phyloP scores from a whole-genome alignment of 2,797 vertebrate species.

The Setipinna tenuifilis region DNA sequence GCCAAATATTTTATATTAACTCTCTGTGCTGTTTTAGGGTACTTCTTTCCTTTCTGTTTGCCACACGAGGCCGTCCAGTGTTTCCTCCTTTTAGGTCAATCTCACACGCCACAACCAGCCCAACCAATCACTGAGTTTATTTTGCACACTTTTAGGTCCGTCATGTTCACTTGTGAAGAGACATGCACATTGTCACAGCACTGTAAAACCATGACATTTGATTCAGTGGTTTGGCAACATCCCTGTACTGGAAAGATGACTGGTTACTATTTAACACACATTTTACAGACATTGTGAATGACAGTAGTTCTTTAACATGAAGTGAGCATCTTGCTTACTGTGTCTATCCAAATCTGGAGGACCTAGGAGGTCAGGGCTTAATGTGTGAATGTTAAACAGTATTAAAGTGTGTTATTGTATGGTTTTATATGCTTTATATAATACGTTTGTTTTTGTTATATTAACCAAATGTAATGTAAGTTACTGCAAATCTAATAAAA shows the following conservation, averaged over 20 bases:
- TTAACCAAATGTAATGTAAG: slow-evolving; percentile 79
- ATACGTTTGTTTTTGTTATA: slow-evolving; percentile 72
- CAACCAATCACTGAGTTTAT: neutral
- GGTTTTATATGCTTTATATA: slow-evolving; percentile 77
- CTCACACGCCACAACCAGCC: neutral
- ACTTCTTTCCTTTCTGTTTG: neutral
- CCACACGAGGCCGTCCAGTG: neutral
- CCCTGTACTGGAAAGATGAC: slow-evolving; percentile 4
- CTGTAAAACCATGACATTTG: neutral
- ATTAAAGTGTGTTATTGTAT: slow-evolving; percentile 64
- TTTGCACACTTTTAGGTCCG: slow-evolving; percentile 26
- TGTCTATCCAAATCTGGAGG: neutral
- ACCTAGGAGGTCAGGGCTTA: slow-evolving; percentile 52
- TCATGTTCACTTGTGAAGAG: slow-evolving; percentile 17
- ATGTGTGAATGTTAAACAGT: slow-evolving; percentile 62
- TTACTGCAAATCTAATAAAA: slow-evolving; percentile 80
- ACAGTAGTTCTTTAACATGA: neutral
- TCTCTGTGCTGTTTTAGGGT: slow-evolving; percentile 41
- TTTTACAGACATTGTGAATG: neutral
- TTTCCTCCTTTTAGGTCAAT: neutral
- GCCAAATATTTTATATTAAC: slow-evolving; percentile 69
- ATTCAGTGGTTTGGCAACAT: neutral
- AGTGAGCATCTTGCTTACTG: slow-evolving; percentile 9
- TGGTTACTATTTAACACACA: neutral
- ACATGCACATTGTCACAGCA: neutral